Evolutionary conservation across 23 tunicate genomes (phyloP).

Genomic region (Corella eumyota): DNA sequence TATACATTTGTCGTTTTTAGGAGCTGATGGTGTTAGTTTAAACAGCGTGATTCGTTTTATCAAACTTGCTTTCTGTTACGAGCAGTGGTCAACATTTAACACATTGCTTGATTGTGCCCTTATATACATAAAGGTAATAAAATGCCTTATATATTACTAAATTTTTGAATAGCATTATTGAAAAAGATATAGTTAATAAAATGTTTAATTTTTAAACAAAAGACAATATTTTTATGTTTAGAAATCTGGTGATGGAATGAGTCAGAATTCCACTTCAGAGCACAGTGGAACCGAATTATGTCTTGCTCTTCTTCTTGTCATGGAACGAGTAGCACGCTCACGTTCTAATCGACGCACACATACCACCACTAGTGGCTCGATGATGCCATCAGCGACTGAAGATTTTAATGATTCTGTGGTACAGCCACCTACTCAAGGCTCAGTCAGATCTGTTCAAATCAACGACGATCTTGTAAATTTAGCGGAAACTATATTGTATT

Average conservation of each 20-base stretch:
- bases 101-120: slow-evolving; percentile 68
- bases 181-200: neutral
- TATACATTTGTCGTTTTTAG: slow-evolving; percentile 9
- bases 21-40: slow-evolving; percentile 72
- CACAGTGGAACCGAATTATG: slow-evolving; percentile 65
- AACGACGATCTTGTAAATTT: slow-evolving; percentile 74
- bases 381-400: slow-evolving; percentile 20
- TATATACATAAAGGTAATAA: slow-evolving; percentile 57
- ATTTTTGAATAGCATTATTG: neutral
- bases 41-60: slow-evolving; percentile 65
- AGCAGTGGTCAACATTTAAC: slow-evolving; percentile 80
- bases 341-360: slow-evolving; percentile 11
- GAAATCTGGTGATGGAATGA: slow-evolving; percentile 25
- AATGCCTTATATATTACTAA: neutral
- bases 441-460: slow-evolving; percentile 23
- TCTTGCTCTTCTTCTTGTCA: slow-evolving; percentile 66
- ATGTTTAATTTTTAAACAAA: neutral
- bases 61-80: slow-evolving; percentile 87
- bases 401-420: slow-evolving; percentile 11
- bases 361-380: slow-evolving; percentile 45
- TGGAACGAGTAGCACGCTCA: slow-evolving; percentile 55
- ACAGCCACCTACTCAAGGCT: slow-evolving; percentile 28
- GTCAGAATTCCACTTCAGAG: slow-evolving; percentile 17
- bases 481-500: slow-evolving; percentile 78
- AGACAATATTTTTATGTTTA: neutral